Evolutionary conservation across 2,797 vertebrate genomes (phyloP), one percentile per base, ranked within the genome.

Genomic region (Myripristis jacobus): DNA sequence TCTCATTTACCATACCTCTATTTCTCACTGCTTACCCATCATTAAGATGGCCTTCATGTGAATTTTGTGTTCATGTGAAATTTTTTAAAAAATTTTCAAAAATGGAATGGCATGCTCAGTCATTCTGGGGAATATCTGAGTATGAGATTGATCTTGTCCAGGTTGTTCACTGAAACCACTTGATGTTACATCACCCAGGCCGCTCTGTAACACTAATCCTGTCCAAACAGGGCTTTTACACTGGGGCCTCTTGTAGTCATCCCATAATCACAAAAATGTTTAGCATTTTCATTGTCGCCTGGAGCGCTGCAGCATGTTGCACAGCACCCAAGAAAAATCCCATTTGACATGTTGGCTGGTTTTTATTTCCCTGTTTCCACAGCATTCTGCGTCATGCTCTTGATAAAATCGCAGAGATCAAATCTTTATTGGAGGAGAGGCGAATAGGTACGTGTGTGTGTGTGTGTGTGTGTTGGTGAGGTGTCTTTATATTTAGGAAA

Each of bases 341-440:
- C 10, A 11, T 52, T 24, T 24, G 16, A 25, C 24, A 27, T 57
- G 54, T 25, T 46, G 2, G 46, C 21, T 34, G 18, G 21, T 57
- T 36, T n/a, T 50, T 16, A 6, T 15, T 61, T 29, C 61, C 19
- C 67, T 12, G 50, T 6, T 44, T 3, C 2, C 34, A 80, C 82
- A 98, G 96, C 81, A 96, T 98, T 66, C 93, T 98, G 22, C 94
- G 96, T 8, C 95, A 95, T 27, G 94, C 96, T 0, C 91, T 98
- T 29, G 96, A 97, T 68, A 98, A 97, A 74, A 97, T 97, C 0
- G 96, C 96, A 0, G 96, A 97, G 77, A 97, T 97, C 87, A 98
- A 98, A 85, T 96, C 96, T 12, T 67, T 96, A 29, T 75, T 97
- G 90, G 96, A 98, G 86, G 96, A 98, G 89, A 87, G 96, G 58